phyloP scores from a whole-genome alignment of 2,888 invertebrate species.

The Auanema sp. region DNA sequence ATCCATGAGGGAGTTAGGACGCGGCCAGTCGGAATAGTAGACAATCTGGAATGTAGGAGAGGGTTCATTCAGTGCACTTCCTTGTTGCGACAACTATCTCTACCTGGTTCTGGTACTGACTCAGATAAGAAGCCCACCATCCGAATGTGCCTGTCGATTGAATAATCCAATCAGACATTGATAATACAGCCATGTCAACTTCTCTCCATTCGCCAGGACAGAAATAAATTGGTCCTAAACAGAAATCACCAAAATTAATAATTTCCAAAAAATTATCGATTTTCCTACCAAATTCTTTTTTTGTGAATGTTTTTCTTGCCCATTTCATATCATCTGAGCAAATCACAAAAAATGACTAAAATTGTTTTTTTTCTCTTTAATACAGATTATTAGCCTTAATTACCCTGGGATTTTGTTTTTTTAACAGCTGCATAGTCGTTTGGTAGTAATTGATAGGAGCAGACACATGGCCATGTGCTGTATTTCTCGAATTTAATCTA shows the following conservation, averaged over 20 bases:
- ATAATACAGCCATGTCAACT: slow-evolving; percentile 64
- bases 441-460: slow-evolving; percentile 64
- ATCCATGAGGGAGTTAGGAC: slow-evolving; percentile 60
- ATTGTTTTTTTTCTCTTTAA: neutral
- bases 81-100: neutral
- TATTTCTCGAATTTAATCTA: slow-evolving; percentile 53
- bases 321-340: slow-evolving; percentile 65
- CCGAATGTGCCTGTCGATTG: slow-evolving; percentile 65
- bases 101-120: neutral
- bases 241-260: too few species aligned
- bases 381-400: neutral
- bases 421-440: slow-evolving; percentile 47
- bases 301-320: slow-evolving; percentile 41
- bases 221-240: slow-evolving; percentile 13
- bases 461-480: slow-evolving; percentile 60
- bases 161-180: slow-evolving; percentile 63
- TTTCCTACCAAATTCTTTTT: slow-evolving; percentile 19
- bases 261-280: neutral
- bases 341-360: slow-evolving; percentile 64
- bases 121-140: slow-evolving; percentile 66
- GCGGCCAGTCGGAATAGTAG: slow-evolving; percentile 65
- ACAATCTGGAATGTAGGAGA: slow-evolving; percentile 39
- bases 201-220: slow-evolving; percentile 50
- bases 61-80: neutral
- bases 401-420: slow-evolving; percentile 26